Base-by-base conservation (phyloP, 2,888 invertebrate genomes). In the Therioaphis trifolii region DNA sequence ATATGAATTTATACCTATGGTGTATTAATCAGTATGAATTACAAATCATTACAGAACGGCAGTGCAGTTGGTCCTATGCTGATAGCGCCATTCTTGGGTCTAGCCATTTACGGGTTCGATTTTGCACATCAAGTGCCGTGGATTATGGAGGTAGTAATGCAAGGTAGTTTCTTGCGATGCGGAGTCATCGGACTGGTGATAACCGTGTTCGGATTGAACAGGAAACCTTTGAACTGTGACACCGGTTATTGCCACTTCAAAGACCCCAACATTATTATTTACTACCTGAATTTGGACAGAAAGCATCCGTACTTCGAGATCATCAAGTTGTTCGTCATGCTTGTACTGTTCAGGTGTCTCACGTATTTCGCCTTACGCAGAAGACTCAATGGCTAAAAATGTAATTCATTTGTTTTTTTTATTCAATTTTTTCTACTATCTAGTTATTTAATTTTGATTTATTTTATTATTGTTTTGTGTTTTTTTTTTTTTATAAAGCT, bases 41-140 rank as follows among this genome's bases (percentile, higher is more conserved):
- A n/a, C n/a, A n/a, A n/a, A n/a, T n/a, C n/a, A n/a, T 61, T 61
- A 24, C 89, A 93, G 93, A 93, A 93, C 86, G 93, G 93, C 35
- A 91, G 92, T 85, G 92, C 92, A 9, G 91, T 93, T 68, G 93
- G 92, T 0, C 93, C 93, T 0, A 88, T 92, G 80, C 88, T 91
- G 0, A 91, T 93, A 63, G 93, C 93, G 0, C 92, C 93, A 0
- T 91, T 92, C 86, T 91, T 93, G 82, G 93, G 93, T 1, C 88
- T 93, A 21, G 93, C 92, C 0, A 91, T 93, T 85, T 93, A 93
- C 88, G 93, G 93, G 0, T 93, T 93, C 86, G 93, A 93, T 88
- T 93, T 93, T 88, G 93, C 93, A 0, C 90, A 91, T 63, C 89
- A 91, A 85, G 92, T 93, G 84, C 91, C 93, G 0, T 88, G 90